Percentiles rank a stretch among this genome's conserved stretches.
Conservation (phyloP, 2,113 vertebrate species). For the Macrotus californicus region DNA sequence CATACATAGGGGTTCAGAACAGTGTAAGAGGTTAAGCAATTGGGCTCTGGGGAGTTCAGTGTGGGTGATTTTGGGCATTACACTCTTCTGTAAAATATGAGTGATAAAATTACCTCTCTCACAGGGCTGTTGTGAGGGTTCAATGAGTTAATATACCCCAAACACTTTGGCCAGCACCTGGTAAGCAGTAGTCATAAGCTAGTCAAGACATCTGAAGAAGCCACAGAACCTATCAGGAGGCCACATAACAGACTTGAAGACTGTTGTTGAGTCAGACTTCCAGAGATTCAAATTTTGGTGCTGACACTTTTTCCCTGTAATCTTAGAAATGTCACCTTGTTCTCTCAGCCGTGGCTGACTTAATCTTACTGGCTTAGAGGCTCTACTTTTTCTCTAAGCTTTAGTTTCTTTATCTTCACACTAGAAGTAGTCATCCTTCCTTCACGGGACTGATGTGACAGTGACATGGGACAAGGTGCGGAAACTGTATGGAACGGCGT, state of each 20-base stretch:
- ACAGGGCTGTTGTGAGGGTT: background rate
- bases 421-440: background rate
- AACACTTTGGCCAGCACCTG: background rate
- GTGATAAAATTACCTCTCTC: background rate
- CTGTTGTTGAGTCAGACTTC: background rate
- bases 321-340: background rate
- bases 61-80: background rate
- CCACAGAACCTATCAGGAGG: background rate
- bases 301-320: background rate
- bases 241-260: background rate
- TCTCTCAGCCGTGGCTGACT: background rate
- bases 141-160: background rate
- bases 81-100: background rate
- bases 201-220: background rate
- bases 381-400: background rate
- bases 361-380: too few species aligned
- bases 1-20: too few species aligned
- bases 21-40: fast-evolving
- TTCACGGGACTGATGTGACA: background rate
- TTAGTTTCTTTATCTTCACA: background rate
- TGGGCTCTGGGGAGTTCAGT: background rate
- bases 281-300: background rate
- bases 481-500: background rate
- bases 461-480: background rate
- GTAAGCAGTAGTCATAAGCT: background rate